Percentiles rank a stretch among this genome's conserved stretches.
Evolutionary conservation across 2,113 vertebrate species (phyloP).

Genomic region (Donacobius atricapilla): DNA sequence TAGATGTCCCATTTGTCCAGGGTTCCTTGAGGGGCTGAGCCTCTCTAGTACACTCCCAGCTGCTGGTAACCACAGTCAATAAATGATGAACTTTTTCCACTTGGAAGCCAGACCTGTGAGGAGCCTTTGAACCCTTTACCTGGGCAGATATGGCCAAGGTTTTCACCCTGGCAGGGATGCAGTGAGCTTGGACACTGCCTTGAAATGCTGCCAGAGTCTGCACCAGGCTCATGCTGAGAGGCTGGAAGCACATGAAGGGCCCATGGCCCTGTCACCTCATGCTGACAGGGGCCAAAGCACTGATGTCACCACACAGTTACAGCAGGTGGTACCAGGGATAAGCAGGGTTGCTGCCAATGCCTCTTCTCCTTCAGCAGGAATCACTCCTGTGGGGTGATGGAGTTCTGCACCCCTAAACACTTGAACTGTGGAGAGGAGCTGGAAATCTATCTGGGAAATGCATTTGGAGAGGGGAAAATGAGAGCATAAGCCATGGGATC

Average conservation of each 20-base stretch:
- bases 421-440: neutral
- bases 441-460: neutral
- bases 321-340: neutral
- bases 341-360: accelerated
- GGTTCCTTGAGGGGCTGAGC: neutral
- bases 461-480: neutral
- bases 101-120: neutral
- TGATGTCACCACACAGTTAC: neutral
- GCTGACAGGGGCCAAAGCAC: neutral
- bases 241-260: neutral
- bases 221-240: neutral
- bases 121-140: conserved; percentile 9
- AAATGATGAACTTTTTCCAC: neutral
- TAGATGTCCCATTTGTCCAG: neutral
- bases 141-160: neutral
- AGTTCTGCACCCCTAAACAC: neutral
- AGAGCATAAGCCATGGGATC: conserved; percentile 2
- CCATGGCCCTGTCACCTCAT: neutral
- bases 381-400: accelerated
- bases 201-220: neutral
- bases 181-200: accelerated
- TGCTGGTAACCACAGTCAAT: neutral
- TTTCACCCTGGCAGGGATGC: neutral
- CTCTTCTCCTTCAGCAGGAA: neutral
- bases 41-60: neutral